A percentile compares a stretch with the other conserved stretches of the same genome.
Conservation (phyloP, 2,797 vertebrate species). For the Megalops cyprinoides region DNA sequence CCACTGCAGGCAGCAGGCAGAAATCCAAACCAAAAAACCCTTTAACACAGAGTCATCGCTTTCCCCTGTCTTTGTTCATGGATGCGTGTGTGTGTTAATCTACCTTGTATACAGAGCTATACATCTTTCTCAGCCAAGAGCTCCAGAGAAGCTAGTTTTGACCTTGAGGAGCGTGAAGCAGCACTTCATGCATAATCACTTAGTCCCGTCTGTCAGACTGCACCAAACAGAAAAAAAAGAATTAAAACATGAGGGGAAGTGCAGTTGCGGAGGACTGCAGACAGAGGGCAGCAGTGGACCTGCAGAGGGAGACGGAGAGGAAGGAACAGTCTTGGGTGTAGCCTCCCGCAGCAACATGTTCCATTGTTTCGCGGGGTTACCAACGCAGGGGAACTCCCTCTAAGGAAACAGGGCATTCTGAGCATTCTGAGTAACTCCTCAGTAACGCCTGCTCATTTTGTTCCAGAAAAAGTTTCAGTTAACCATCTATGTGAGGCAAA, state of each 20-base stretch:
- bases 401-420: conserved; percentile 11
- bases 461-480: no score
- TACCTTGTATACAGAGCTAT: neutral
- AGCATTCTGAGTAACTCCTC: neutral
- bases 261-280: conserved; percentile 43
- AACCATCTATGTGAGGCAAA: neutral
- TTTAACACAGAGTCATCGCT: neutral
- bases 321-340: conserved; percentile 25
- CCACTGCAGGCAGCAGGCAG: neutral
- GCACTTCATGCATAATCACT: conserved; percentile 44
- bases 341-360: conserved; percentile 3
- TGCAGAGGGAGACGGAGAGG: conserved; percentile 21
- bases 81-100: neutral
- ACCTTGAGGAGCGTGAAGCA: conserved; percentile 50
- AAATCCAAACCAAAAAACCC: neutral
- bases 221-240: conserved; percentile 55
- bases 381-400: neutral
- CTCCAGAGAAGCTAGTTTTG: conserved; percentile 25
- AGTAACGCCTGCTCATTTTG: neutral
- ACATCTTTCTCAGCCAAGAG: neutral
- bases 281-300: conserved; percentile 61
- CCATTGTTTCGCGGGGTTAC: conserved; percentile 27
- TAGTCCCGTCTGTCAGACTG: conserved; percentile 64
- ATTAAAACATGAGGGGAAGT: conserved; percentile 25
- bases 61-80: neutral